These are phyloP conservation scores for Macroteleia sp. DNA, from an alignment of 2,888 invertebrate species.

Conservation along the genomic window DNA sequence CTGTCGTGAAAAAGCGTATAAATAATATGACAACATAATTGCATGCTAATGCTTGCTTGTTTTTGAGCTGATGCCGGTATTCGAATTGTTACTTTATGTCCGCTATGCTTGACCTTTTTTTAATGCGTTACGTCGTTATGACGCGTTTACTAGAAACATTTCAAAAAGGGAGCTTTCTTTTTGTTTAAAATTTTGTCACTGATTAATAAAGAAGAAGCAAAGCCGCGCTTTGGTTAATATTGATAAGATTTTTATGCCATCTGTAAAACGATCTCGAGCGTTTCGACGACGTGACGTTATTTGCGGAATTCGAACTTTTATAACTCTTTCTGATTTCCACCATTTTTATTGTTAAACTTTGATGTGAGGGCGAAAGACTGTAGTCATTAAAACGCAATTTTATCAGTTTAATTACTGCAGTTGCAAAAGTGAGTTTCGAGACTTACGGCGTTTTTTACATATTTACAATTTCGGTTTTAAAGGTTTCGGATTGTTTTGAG, in stretches of 20 bases:
- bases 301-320: background rate
- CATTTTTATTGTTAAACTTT: background rate
- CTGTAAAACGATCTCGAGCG: too few species aligned
- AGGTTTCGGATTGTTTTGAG: too few species aligned
- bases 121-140: conserved; percentile 4
- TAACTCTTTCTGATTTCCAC: background rate
- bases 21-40: conserved; percentile 60
- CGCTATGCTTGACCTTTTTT: conserved; percentile 1
- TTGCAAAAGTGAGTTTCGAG: too few species aligned
- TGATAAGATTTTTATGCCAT: background rate
- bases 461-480: too few species aligned
- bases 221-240: background rate
- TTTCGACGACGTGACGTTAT: background rate
- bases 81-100: conserved; percentile 4
- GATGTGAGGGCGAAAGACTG: too few species aligned
- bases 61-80: conserved; percentile 11
- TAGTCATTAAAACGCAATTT: too few species aligned
- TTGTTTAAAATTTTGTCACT: background rate
- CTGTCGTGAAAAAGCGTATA: conserved; percentile 47
- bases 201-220: background rate
- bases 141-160: conserved; percentile 19
- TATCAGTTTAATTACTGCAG: too few species aligned
- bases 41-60: conserved; percentile 62
- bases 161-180: background rate
- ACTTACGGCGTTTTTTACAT: too few species aligned